Evolutionary conservation across 2,113 vertebrate species (phyloP).

Genomic region (Xiphophorus maculatus): DNA sequence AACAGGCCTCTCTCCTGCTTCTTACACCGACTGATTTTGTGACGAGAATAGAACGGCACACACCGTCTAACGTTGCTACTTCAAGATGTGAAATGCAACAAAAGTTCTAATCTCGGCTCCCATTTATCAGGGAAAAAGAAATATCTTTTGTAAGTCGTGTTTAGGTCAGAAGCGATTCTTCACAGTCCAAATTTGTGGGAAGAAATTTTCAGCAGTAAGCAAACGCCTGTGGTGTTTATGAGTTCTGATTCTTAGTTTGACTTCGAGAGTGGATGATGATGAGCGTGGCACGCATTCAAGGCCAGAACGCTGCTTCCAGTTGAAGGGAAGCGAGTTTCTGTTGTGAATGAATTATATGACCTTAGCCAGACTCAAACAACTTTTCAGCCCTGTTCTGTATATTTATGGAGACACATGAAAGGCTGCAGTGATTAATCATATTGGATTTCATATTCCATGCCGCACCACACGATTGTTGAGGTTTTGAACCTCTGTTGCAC

Average conservation of each 20-base stretch:
- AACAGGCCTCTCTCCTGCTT: background rate
- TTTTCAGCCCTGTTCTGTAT: conserved; percentile 60
- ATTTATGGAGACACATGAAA: conserved; percentile 69
- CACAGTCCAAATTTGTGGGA: conserved; percentile 46
- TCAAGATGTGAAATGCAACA: background rate
- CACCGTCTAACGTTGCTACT: background rate
- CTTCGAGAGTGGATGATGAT: conserved; percentile 45
- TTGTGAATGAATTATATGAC: conserved; percentile 60
- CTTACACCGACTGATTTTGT: background rate
- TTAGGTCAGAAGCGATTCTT: conserved; percentile 26
- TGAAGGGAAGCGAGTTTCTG: conserved; percentile 49
- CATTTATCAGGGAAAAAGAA: background rate
- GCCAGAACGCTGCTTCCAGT: conserved; percentile 35
- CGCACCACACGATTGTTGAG: conserved; percentile 56
- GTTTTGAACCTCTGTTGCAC: conserved; percentile 33
- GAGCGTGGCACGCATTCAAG: conserved; percentile 51
- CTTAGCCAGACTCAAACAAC: conserved; percentile 59
- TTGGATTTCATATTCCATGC: conserved; percentile 52
- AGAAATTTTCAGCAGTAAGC: conserved; percentile 58
- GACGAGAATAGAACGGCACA: background rate
- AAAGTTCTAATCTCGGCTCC: background rate
- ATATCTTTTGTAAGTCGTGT: background rate
- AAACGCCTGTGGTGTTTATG: conserved; percentile 63
- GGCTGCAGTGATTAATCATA: conserved; percentile 63
- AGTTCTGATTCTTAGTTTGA: conserved; percentile 59